Evolutionary conservation across 2,113 vertebrate genomes (phyloP).

Genomic region (Neotragus pygmaeus): DNA sequence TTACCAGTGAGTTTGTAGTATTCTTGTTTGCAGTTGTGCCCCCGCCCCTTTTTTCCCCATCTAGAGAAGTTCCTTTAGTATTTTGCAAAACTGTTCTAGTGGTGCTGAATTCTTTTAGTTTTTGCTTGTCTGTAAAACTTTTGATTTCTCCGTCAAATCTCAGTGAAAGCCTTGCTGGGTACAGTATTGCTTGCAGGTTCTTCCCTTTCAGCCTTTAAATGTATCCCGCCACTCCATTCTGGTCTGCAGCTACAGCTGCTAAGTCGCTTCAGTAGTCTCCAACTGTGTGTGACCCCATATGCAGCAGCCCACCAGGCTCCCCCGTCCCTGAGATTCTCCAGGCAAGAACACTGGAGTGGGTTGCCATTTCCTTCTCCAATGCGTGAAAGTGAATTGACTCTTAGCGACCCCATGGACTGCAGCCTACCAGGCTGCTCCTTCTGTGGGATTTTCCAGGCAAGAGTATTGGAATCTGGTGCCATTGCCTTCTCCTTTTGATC

Average conservation of each 20-base stretch:
- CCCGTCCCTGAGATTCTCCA: background rate
- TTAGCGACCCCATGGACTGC: too few relatives aligned
- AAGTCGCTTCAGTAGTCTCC: rapidly evolving
- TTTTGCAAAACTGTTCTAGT: background rate
- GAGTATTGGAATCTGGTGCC: too few relatives aligned
- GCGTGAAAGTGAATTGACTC: background rate
- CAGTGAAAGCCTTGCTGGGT: background rate
- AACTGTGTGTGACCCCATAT: background rate
- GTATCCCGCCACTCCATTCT: background rate
- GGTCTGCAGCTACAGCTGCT: background rate
- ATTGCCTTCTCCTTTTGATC: background rate
- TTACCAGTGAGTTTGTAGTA: background rate
- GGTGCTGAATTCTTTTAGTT: background rate
- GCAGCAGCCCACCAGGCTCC: background rate
- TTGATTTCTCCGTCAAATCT: background rate
- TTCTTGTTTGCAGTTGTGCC: background rate
- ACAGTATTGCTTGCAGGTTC: background rate
- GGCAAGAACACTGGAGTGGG: background rate
- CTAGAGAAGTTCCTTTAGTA: background rate
- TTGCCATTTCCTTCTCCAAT: background rate
- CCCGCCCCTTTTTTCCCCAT: background rate
- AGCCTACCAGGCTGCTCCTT: too few relatives aligned
- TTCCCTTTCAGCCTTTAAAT: background rate
- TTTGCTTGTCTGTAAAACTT: background rate
- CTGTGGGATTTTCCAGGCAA: too few relatives aligned